A percentile compares a stretch with the other conserved stretches of the same genome.
phyloP scores from a whole-genome alignment of 2,113 vertebrate genomes.

The Phocoena sinus region DNA sequence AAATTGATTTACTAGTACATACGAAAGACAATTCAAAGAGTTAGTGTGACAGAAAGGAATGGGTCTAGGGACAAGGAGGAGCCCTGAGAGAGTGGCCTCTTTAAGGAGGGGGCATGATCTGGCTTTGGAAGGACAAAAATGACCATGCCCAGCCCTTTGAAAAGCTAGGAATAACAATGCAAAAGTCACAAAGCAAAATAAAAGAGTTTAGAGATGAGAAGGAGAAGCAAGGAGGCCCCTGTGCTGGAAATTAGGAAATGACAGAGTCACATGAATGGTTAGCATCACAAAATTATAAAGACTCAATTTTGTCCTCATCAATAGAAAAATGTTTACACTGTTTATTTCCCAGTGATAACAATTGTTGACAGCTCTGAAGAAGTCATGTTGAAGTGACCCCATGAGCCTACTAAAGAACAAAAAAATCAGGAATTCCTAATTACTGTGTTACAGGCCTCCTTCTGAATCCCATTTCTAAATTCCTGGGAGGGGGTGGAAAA shows the following conservation, averaged over 20 bases:
- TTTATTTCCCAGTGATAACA: constrained; percentile 20
- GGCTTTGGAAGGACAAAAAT: not conserved
- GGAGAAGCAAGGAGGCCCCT: not conserved
- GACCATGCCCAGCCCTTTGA: not conserved
- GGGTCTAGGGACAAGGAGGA: not conserved
- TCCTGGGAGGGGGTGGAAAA: not conserved
- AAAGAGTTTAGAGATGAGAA: not conserved
- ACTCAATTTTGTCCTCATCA: not conserved
- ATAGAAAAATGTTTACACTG: not conserved
- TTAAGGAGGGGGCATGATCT: not conserved
- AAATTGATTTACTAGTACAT: not conserved
- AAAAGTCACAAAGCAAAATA: not conserved
- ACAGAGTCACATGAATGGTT: not conserved
- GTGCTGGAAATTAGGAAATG: not conserved
- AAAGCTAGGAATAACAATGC: not conserved
- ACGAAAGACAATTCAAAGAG: not conserved
- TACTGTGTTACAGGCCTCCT: not conserved
- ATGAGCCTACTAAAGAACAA: not conserved
- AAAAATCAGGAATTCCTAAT: constrained; percentile 7
- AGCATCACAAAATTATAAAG: not conserved
- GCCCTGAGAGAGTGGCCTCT: not conserved
- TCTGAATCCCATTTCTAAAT: constrained; percentile 8
- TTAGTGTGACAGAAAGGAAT: not conserved
- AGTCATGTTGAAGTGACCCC: not conserved
- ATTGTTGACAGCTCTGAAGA: not conserved